phyloP scores from a whole-genome alignment of 1,140 invertebrate genomes.

The Dreissena rostriformis region DNA sequence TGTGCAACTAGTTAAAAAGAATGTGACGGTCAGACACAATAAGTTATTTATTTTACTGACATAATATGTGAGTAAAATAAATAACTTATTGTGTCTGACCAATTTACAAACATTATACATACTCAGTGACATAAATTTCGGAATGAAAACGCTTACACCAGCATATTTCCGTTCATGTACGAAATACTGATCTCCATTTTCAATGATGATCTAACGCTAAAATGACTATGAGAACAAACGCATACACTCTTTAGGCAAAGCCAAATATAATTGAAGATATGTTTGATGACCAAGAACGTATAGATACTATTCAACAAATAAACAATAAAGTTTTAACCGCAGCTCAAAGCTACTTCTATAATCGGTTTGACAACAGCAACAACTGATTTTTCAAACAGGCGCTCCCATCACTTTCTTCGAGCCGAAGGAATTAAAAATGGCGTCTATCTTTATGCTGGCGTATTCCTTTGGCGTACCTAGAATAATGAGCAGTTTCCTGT shows the following conservation, averaged over 20 bases:
- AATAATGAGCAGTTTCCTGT: constrained; percentile 88
- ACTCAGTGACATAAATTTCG: no score
- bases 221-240: background rate
- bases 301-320: background rate
- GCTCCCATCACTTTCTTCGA: constrained; percentile 57
- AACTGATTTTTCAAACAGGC: background rate
- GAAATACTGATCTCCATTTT: no score
- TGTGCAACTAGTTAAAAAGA: no score
- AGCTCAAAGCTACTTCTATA: background rate
- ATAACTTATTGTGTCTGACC: no score
- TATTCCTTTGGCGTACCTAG: constrained; percentile 87
- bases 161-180: no score
- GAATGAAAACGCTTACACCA: no score
- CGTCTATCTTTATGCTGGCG: constrained; percentile 88
- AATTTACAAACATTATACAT: no score
- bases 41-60: no score
- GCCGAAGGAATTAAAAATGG: constrained; percentile 84
- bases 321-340: background rate
- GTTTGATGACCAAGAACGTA: background rate
- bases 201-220: no score
- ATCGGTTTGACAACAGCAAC: background rate
- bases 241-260: background rate
- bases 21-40: no score
- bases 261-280: background rate
- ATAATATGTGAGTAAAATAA: no score